A percentile compares a stretch with the other conserved stretches of the same genome.
Conservation (phyloP, 2,888 invertebrate species). For the Sinopyrophorus schimmeli region DNA sequence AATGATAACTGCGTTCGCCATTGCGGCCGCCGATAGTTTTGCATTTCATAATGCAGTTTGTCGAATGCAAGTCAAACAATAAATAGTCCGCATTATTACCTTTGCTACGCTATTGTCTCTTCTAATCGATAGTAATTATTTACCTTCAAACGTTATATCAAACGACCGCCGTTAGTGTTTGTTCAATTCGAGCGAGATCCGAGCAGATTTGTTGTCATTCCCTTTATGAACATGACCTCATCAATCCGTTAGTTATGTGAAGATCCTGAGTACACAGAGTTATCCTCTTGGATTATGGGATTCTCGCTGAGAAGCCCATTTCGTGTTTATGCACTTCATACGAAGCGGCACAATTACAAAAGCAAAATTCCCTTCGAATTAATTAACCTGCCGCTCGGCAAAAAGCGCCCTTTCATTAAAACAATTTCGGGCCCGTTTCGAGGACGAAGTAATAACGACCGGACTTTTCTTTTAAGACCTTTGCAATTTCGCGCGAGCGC, state of each 20-base stretch:
- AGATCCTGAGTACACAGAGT: constrained; percentile 24
- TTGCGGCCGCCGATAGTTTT: constrained; percentile 12
- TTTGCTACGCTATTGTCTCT: constrained; percentile 1
- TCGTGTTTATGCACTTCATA: constrained; percentile 7
- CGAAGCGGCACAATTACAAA: neutral
- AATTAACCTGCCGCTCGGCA: neutral
- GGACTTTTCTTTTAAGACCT: constrained; percentile 9
- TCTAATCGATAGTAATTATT: constrained; percentile 8
- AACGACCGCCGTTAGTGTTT: constrained; percentile 12
- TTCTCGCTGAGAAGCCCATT: constrained; percentile 1
- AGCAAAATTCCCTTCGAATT: neutral
- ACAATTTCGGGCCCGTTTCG: constrained; percentile 7
- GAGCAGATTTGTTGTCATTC: constrained; percentile 20
- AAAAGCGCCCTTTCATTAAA: constrained; percentile 12
- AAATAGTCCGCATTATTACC: neutral
- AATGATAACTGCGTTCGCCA: constrained; percentile 22
- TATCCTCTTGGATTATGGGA: constrained; percentile 18
- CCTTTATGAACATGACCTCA: constrained; percentile 21
- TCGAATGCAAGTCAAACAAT: constrained; percentile 12
- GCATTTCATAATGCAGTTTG: constrained; percentile 15
- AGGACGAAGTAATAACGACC: constrained; percentile 17
- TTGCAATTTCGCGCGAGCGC: constrained; percentile 11
- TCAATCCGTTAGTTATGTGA: constrained; percentile 23
- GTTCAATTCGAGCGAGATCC: constrained; percentile 17
- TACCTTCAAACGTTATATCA: constrained; percentile 7